These are phyloP conservation scores for Stenolophus ochropezus DNA, from an alignment of 2,888 invertebrate genomes.

Conservation along the genomic window DNA sequence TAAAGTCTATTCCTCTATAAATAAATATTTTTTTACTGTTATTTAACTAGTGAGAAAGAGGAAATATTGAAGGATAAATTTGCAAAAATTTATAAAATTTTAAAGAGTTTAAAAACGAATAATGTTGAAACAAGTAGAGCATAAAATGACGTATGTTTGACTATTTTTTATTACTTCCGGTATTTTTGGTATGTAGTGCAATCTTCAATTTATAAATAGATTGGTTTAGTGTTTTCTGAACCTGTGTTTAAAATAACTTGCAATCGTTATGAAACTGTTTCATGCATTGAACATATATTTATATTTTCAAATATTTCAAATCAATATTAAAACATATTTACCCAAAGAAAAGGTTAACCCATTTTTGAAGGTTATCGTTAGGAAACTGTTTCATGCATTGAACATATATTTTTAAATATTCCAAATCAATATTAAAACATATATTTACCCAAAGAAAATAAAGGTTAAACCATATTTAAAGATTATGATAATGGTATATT, in stretches of 20 bases:
- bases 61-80: too few relatives aligned
- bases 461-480: too few relatives aligned
- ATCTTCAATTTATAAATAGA: conserved; percentile 40
- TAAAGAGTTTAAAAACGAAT: not conserved
- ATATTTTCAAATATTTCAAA: too few relatives aligned
- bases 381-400: conserved; percentile 1
- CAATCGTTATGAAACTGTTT: conserved; percentile 8
- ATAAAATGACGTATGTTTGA: conserved; percentile 31
- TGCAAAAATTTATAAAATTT: not conserved
- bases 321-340: too few relatives aligned
- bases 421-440: too few relatives aligned
- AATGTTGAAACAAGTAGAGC: conserved; percentile 20
- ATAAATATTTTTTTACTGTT: too few relatives aligned
- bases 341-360: too few relatives aligned
- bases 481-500: too few relatives aligned
- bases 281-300: not conserved
- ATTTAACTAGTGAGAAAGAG: too few relatives aligned
- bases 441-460: too few relatives aligned
- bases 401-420: not conserved
- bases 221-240: conserved; percentile 39
- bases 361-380: not conserved
- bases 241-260: conserved; percentile 19
- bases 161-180: conserved; percentile 38
- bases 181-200: conserved; percentile 36
- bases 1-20: too few relatives aligned